These are phyloP conservation scores for Zootoca vivipara DNA, from an alignment of 2,113 vertebrate species.

Conservation along the genomic window DNA sequence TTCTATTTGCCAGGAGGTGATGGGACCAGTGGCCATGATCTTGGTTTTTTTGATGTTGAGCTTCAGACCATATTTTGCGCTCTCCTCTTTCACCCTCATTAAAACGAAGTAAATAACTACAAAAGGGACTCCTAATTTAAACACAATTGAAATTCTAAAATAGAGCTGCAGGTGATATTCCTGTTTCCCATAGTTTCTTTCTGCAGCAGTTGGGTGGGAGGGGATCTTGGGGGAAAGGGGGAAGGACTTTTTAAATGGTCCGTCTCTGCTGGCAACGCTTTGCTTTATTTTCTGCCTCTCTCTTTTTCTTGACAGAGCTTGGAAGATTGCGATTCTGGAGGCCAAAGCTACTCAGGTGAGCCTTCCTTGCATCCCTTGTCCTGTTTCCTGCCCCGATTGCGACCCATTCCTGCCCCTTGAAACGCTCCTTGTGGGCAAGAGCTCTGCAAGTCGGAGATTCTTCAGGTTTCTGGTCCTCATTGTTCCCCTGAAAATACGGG, in stretches of 20 bases:
- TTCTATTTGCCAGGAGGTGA: too few species aligned
- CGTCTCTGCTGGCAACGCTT: not conserved
- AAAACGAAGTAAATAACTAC: too few species aligned
- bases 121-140: not conserved
- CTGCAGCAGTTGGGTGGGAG: not conserved
- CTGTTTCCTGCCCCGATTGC: not conserved
- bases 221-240: too few species aligned
- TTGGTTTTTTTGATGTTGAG: too few species aligned
- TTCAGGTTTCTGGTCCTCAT: not conserved
- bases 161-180: not conserved
- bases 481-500: too few species aligned
- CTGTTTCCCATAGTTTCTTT: not conserved
- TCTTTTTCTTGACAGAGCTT: conserved; percentile 80
- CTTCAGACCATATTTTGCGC: too few species aligned
- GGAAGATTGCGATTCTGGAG: conserved; percentile 90
- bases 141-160: not conserved
- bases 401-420: too few species aligned
- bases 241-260: not conserved
- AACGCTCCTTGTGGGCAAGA: not conserved
- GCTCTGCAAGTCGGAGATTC: too few species aligned
- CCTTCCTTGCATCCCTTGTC: not conserved
- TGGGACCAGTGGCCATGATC: too few species aligned
- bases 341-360: conserved; percentile 88
- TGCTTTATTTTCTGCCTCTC: rapidly evolving
- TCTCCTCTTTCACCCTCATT: too few species aligned